Percentiles rank a stretch among this genome's conserved stretches.
Conservation (phyloP, 1,140 invertebrate species). For the Adelges cooleyi region DNA sequence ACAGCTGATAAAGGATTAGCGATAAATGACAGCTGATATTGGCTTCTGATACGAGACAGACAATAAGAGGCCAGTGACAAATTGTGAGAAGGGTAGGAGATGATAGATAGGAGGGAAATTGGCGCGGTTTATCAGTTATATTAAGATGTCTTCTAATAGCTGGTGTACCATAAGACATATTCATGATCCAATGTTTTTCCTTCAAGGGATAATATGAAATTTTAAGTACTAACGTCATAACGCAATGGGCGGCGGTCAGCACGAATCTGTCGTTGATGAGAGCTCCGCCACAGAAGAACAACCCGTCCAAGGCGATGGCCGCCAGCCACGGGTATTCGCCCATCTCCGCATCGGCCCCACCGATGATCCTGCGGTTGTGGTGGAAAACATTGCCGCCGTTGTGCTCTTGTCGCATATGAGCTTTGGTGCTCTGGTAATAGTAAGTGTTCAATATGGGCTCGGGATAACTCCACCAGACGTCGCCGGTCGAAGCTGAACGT, state of each 20-base stretch:
- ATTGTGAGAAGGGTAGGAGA: too few species aligned
- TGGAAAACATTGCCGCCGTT: conserved; percentile 36
- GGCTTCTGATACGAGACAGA: too few species aligned
- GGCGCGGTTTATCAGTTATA: too few species aligned
- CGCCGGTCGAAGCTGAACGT: background rate
- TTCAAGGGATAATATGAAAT: too few species aligned
- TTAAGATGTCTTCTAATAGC: too few species aligned
- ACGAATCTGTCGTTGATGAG: conserved; percentile 49
- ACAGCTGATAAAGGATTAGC: too few species aligned
- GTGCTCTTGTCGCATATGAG: background rate
- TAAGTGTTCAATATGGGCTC: conserved; percentile 36
- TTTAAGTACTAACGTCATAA: conserved; percentile 50
- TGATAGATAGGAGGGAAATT: too few species aligned
- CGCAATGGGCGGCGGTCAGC: conserved; percentile 51
- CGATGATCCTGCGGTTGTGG: conserved; percentile 47
- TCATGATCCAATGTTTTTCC: too few species aligned
- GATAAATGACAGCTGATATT: too few species aligned
- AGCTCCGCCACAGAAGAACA: conserved; percentile 50
- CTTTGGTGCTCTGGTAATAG: conserved; percentile 33
- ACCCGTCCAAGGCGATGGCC: conserved; percentile 39
- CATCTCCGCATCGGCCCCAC: conserved; percentile 39
- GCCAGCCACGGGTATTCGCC: conserved; percentile 47
- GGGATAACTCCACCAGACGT: conserved; percentile 36
- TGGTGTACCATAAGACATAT: too few species aligned
- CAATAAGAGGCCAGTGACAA: too few species aligned